Evolutionary conservation across 2,113 vertebrate species (phyloP).

Genomic region (Tor tambroides): DNA sequence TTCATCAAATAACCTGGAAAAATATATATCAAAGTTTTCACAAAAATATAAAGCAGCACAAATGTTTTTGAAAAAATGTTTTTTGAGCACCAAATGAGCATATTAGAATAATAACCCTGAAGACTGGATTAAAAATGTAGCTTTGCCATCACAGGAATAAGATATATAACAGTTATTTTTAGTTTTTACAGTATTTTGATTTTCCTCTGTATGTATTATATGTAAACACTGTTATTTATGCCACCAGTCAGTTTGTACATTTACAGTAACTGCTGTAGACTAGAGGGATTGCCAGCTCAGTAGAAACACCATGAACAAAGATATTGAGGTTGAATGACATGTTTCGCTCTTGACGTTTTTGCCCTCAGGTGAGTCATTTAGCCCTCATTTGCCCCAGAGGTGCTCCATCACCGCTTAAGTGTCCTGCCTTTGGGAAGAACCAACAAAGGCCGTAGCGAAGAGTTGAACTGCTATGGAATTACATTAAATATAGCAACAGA

Average conservation of each 20-base stretch:
- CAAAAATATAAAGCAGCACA: neutral
- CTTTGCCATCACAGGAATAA: too few species aligned
- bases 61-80: neutral
- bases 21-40: neutral
- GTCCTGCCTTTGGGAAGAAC: neutral
- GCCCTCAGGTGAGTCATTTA: neutral
- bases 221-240: neutral
- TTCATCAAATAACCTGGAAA: too few species aligned
- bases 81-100: neutral
- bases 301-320: neutral
- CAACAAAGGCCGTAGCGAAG: neutral
- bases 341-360: neutral
- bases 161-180: too few species aligned
- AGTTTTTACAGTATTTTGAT: too few species aligned
- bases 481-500: constrained; percentile 15
- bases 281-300: neutral
- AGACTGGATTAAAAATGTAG: too few species aligned
- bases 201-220: neutral
- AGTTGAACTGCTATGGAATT: neutral
- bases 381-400: neutral
- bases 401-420: neutral
- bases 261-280: neutral
- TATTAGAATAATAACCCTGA: neutral
- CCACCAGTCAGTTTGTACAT: neutral
- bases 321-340: neutral